Evolutionary conservation across 1,140 invertebrate genomes (phyloP).

Genomic region (Gonatopus flavifemur): DNA sequence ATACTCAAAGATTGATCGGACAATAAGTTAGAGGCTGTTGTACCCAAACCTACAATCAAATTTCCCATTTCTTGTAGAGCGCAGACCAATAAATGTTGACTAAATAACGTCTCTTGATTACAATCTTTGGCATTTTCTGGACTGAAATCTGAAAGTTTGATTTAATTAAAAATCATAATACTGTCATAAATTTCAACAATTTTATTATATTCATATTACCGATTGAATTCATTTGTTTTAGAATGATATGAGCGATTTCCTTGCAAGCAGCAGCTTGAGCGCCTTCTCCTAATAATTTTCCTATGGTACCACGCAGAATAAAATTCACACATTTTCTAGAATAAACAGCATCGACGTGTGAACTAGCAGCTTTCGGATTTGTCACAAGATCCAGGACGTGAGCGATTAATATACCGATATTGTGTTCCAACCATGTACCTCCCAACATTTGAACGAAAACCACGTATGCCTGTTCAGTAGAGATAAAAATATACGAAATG

Average conservation of each 20-base stretch:
- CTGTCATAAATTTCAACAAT: background rate
- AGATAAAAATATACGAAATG: slow-evolving; percentile 1
- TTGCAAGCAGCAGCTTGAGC: slow-evolving; percentile 94
- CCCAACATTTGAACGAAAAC: slow-evolving; percentile 92
- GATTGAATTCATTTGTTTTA: slow-evolving; percentile 94
- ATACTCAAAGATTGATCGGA: slow-evolving; percentile 82
- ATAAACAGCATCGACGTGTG: slow-evolving; percentile 96
- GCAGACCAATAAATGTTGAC: slow-evolving; percentile 92
- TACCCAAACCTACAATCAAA: slow-evolving; percentile 83
- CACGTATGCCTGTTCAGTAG: slow-evolving; percentile 92
- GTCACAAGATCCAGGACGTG: slow-evolving; percentile 92
- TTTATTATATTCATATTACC: slow-evolving; percentile 51
- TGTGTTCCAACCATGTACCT: slow-evolving; percentile 90
- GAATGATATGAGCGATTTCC: slow-evolving; percentile 88
- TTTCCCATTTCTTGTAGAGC: slow-evolving; percentile 90
- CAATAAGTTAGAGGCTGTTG: slow-evolving; percentile 86
- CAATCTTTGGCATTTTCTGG: slow-evolving; percentile 88
- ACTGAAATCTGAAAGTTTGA: slow-evolving; percentile 69
- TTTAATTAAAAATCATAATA: slow-evolving; percentile 9
- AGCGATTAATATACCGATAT: slow-evolving; percentile 79
- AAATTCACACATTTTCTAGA: slow-evolving; percentile 97
- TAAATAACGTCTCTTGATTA: slow-evolving; percentile 87
- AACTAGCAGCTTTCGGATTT: slow-evolving; percentile 89
- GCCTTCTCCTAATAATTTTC: slow-evolving; percentile 93
- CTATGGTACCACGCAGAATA: slow-evolving; percentile 87